These are phyloP conservation scores for Epizoanthus illoricatus DNA, from an alignment of 92 coral and sea anemone species.

Conservation along the genomic window DNA sequence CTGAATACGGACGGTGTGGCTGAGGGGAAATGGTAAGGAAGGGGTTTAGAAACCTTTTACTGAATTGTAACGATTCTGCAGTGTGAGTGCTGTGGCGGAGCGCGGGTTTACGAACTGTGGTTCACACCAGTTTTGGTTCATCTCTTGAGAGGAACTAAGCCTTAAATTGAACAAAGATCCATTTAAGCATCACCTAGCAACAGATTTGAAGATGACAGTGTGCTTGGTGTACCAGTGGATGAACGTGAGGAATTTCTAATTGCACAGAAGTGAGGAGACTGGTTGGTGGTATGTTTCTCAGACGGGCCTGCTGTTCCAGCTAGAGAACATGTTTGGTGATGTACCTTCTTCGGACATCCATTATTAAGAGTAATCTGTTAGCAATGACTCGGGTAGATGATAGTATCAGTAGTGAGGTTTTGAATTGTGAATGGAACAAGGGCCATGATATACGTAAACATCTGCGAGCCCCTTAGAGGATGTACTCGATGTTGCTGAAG, in stretches of 20 bases:
- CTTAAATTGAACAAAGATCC: too few species aligned
- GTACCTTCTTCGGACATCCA: neutral
- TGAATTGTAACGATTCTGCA: constrained; percentile 36
- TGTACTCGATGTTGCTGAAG: constrained; percentile 24
- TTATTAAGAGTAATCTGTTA: neutral
- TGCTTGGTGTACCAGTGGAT: neutral
- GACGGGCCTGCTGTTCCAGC: neutral
- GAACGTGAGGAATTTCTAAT: neutral
- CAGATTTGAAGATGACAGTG: too few species aligned
- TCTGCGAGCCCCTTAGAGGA: neutral
- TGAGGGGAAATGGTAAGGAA: too few species aligned
- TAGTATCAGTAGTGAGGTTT: neutral
- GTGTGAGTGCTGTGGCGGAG: constrained; percentile 78
- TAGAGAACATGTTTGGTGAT: neutral
- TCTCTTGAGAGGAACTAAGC: constrained; percentile 38
- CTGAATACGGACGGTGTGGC: too few species aligned
- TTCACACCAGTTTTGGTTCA: constrained; percentile 85
- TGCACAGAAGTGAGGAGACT: neutral
- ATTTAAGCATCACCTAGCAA: too few species aligned
- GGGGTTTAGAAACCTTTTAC: too few species aligned
- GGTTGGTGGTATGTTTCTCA: neutral
- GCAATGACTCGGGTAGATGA: neutral
- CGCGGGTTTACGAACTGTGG: constrained; percentile 77
- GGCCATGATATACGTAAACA: neutral
- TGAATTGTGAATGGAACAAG: neutral